Evolutionary conservation across 2,797 vertebrate genomes (phyloP).

Genomic region (Chromis chromis): DNA sequence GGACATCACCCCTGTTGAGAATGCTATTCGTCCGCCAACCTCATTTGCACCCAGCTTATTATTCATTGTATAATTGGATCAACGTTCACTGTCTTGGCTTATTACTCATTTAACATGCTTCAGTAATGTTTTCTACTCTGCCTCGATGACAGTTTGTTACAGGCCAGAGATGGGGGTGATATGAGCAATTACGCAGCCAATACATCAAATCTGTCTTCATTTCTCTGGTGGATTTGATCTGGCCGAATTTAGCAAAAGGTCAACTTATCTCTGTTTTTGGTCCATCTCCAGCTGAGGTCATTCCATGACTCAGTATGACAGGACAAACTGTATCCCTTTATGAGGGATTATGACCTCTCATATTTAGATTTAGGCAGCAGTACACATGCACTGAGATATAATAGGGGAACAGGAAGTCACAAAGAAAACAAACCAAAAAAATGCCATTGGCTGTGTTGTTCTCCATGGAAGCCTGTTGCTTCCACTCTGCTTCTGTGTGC

Average conservation of each 20-base stretch:
- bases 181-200: constrained; percentile 21
- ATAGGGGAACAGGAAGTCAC: not conserved
- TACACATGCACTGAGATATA: not conserved
- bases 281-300: constrained; percentile 48
- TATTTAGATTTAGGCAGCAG: constrained; percentile 23
- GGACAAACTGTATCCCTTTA: not conserved
- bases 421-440: not conserved
- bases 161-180: constrained; percentile 34
- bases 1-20: constrained; percentile 58
- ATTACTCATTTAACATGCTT: constrained; percentile 48
- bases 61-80: constrained; percentile 61
- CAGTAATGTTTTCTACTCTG: constrained; percentile 30
- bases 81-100: constrained; percentile 46
- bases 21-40: constrained; percentile 49
- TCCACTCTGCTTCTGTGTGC: constrained; percentile 8
- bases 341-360: constrained; percentile 8
- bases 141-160: constrained; percentile 35
- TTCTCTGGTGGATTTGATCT: constrained; percentile 31
- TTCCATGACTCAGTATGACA: constrained; percentile 20
- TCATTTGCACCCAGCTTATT: constrained; percentile 59
- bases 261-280: constrained; percentile 33
- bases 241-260: constrained; percentile 34
- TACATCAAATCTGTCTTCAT: constrained; percentile 38
- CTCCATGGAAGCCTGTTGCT: constrained; percentile 43
- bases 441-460: constrained; percentile 21